Evolutionary conservation across 2,888 invertebrate genomes (phyloP), one percentile per base, ranked within the genome.

Genomic region (Dasypolia templi): DNA sequence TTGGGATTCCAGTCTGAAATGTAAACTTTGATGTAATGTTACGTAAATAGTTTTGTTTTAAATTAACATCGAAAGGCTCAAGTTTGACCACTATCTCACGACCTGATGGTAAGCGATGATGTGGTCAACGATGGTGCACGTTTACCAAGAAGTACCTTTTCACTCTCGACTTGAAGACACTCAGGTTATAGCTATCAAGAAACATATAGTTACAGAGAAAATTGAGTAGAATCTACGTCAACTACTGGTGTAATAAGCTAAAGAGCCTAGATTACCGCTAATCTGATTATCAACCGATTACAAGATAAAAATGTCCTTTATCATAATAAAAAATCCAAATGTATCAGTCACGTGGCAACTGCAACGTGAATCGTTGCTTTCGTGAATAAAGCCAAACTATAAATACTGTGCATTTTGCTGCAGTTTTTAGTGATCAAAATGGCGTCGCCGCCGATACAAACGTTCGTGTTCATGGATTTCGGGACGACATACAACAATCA

Each of bases 401-500:
- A 44, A 44, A 66, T 19, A 53, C 3, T 35, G 3, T 35, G 3
- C 26, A 29, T 46, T 55, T 26, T 29, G 2, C 29, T 39, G 46
- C n/a, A 39, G 6, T 29, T 26, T 22, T 6, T 44, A 55, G 44
- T 55, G 0, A 39, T 22, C 0, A 55, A 68, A 53, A 71, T 71
- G 71, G 26, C 19, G 0, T 11, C 6, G 19, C 11, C 3, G 11
- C 32, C 72, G 14, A 72, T 72, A 42, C 9, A 71, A 44, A 72
- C 72, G 26, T 72, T 73, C 3, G 26, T 61, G 9, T 58, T 70
- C 29, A 46, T 70, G 3, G 72, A 72, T 39, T 39, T 70, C 9
- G 29, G 1, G 0, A 35, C 55, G 2, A 0, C 3, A 7, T 0
- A 2, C 4, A 1, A 9, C 0, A 32, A 4, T 19, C 1, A 0